Conservation (phyloP, 1,140 invertebrate species). For the Nixonia krombeini region DNA sequence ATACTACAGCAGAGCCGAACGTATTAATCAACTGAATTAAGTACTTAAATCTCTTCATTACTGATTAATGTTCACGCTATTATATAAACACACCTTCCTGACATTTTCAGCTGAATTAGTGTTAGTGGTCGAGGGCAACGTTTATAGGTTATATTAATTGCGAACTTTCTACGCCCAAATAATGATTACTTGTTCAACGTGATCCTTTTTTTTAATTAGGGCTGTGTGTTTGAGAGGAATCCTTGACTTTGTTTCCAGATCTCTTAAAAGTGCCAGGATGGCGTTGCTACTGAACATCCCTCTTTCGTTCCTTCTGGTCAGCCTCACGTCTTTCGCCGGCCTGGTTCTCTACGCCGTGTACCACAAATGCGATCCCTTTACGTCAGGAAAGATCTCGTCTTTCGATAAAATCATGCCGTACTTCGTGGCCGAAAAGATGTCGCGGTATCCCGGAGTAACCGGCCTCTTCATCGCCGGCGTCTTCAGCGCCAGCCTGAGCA, state of each 20-base stretch:
- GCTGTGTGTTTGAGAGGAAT: no score
- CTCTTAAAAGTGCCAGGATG: slow-evolving; percentile 76
- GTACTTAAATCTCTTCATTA: no score
- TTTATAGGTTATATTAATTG: no score
- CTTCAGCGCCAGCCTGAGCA: slow-evolving; percentile 84
- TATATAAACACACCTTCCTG: no score
- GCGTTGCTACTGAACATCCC: slow-evolving; percentile 79
- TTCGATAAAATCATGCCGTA: slow-evolving; percentile 61
- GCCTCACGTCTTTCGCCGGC: slow-evolving; percentile 81
- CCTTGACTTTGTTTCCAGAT: slow-evolving; percentile 75
- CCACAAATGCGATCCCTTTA: slow-evolving; percentile 82
- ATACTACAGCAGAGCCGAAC: no score
- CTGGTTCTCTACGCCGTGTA: slow-evolving; percentile 84
- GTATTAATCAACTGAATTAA: no score
- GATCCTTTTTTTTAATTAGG: no score
- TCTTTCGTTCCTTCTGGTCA: slow-evolving; percentile 75
- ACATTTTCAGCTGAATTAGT: no score
- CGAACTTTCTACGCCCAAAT: no score
- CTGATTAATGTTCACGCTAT: no score
- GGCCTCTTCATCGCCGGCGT: slow-evolving; percentile 75
- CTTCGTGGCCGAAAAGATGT: slow-evolving; percentile 83
- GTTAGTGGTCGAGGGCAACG: no score
- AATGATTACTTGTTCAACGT: no score
- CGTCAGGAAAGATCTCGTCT: slow-evolving; percentile 70
- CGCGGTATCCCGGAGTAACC: slow-evolving; percentile 77